Evolutionary conservation across 2,888 invertebrate genomes (phyloP), one percentile per base, ranked within the genome.

Genomic region (Pristionchus exspectatus): DNA sequence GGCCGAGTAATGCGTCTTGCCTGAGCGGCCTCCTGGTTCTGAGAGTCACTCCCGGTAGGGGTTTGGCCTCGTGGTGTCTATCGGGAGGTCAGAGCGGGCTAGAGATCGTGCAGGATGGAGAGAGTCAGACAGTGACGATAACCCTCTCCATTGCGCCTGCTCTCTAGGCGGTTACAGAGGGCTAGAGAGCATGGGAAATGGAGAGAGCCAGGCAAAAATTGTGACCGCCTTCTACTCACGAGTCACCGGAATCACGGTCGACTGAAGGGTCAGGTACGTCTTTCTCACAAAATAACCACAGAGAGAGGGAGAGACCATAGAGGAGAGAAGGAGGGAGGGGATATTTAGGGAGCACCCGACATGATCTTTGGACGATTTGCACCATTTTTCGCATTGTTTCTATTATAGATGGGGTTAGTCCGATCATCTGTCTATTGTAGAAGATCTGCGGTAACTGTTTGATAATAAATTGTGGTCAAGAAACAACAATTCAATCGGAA

Each of bases 141-240:
- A 50, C 44, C 9, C 44, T 50, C 44, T 9, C 10, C 44, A 50
- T 50, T 50, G 5, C 44, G 4, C 44, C 44, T 50, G 44, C 44
- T 50, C 44, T 9, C 44, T 50, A 50, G 44, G 5, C 44, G 56
- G 56, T 56, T 21, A 56, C 21, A 56, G 3, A 21, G 18, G 56
- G 56, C 56, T 12, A 56, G 56, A 56, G 56, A 56, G 16, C 56
- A 21, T 56, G 56, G 21, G 18, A 18, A 56, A 21, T 56, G 18
- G 56, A 56, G 63, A n/a, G 24, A 63, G 63, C 1, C 24, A 21
- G 24, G 7, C 10, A 24, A n/a, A 24, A 24, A 24, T 59, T 59
- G 63, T 63, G 63, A 63, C 63, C 63, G 63, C 63, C 63, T 59
- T 72, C 72, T 33, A n/a, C 72, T 74, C 74, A 74, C 38, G 74